Conservation (phyloP, 2,888 invertebrate species). For the Conistra vaccinii region DNA sequence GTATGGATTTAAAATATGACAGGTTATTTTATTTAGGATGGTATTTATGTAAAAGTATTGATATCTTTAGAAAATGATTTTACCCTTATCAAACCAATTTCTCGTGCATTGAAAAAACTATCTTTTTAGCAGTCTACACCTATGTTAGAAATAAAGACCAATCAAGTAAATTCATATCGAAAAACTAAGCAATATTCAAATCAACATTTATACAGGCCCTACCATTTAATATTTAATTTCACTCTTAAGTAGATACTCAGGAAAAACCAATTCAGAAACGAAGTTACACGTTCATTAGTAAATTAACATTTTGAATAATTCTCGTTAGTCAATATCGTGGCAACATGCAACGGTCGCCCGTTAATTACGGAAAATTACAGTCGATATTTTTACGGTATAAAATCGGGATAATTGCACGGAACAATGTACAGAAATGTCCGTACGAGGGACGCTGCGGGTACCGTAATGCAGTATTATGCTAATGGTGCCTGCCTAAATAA, state of each 20-base stretch:
- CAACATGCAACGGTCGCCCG: conserved; percentile 36
- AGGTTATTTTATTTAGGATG: neutral
- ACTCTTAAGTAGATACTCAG: conserved; percentile 16
- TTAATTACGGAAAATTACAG: conserved; percentile 55
- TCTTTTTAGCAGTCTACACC: neutral
- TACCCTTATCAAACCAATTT: neutral
- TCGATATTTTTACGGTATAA: conserved; percentile 54
- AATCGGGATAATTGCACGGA: conserved; percentile 60
- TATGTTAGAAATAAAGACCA: neutral
- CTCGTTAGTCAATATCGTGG: conserved; percentile 44
- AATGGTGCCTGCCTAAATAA: conserved; percentile 83
- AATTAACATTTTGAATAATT: conserved; percentile 57
- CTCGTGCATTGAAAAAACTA: neutral
- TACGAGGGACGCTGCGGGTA: conserved; percentile 69
- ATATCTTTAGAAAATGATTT: neutral
- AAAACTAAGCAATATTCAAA: neutral
- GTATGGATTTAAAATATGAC: neutral
- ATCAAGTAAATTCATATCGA: neutral
- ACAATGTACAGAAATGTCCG: conserved; percentile 63
- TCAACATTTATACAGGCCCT: neutral
- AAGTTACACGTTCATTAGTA: conserved; percentile 42
- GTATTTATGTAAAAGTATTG: neutral
- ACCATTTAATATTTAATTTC: neutral
- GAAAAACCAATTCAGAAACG: conserved; percentile 27
- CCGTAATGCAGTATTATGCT: conserved; percentile 83